phyloP scores from a whole-genome alignment of 37 sponge, comb jelly and placozoan genomes.

The Hexactinellida sp. region DNA sequence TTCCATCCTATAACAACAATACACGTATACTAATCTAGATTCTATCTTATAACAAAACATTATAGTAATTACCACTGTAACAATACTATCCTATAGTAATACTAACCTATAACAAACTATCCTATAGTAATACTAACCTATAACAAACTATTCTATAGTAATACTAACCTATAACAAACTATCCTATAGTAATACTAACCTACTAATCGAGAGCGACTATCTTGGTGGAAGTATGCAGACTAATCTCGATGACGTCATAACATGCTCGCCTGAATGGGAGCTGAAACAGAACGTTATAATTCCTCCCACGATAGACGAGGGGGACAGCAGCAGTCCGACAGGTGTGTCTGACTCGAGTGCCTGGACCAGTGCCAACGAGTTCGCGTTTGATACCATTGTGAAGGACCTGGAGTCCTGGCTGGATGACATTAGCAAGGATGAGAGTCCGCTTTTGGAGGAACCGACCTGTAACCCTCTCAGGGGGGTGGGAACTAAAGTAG shows the following conservation, averaged over 20 bases:
- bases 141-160: not conserved
- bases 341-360: not conserved
- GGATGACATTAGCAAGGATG: not conserved
- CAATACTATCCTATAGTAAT: too few relatives aligned
- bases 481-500: not conserved
- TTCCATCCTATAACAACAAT: too few relatives aligned
- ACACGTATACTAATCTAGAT: too few relatives aligned
- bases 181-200: not conserved
- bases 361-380: not conserved
- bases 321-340: not conserved
- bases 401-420: not conserved
- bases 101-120: too few relatives aligned
- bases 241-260: not conserved
- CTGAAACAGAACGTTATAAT: not conserved
- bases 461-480: not conserved
- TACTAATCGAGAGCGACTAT: not conserved
- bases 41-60: too few relatives aligned
- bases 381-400: not conserved
- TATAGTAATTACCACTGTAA: too few relatives aligned
- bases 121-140: too few relatives aligned
- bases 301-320: not conserved
- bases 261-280: not conserved
- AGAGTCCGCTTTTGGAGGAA: not conserved
- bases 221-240: not conserved
- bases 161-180: not conserved